Conservation (phyloP, 2,888 invertebrate genomes). For the Eristalis tenax region DNA sequence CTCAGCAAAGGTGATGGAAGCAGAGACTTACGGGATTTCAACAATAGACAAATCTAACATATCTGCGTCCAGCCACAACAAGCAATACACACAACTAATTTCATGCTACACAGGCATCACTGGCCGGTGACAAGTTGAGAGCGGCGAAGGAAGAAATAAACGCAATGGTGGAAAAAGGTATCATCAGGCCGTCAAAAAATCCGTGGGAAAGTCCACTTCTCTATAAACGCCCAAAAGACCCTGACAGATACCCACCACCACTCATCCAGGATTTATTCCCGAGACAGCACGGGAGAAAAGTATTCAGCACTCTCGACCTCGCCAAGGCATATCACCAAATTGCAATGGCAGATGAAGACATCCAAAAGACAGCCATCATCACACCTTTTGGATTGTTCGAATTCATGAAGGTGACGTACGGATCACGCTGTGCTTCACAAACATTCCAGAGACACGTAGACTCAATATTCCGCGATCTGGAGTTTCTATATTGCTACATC, state of each 20-base stretch:
- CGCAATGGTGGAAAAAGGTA: not conserved
- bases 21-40: too few species aligned
- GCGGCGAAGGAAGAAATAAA: not conserved
- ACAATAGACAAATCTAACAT: too few species aligned
- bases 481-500: constrained; percentile 73
- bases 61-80: too few species aligned
- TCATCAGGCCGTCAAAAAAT: not conserved
- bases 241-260: too few species aligned
- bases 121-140: not conserved
- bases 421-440: constrained; percentile 74
- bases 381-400: constrained; percentile 76
- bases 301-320: not conserved
- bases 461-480: constrained; percentile 73
- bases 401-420: constrained; percentile 78
- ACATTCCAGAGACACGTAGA: too few species aligned
- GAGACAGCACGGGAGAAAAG: not conserved
- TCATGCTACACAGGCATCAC: not conserved
- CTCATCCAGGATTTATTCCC: too few species aligned
- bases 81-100: too few species aligned
- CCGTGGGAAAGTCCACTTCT: not conserved
- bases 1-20: too few species aligned
- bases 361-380: constrained; percentile 73
- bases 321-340: constrained; percentile 30
- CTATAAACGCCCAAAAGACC: too few species aligned
- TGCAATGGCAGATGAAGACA: constrained; percentile 51